Evolutionary conservation across 1,140 invertebrate species (phyloP).

Genomic region (Plodia interpunctella): DNA sequence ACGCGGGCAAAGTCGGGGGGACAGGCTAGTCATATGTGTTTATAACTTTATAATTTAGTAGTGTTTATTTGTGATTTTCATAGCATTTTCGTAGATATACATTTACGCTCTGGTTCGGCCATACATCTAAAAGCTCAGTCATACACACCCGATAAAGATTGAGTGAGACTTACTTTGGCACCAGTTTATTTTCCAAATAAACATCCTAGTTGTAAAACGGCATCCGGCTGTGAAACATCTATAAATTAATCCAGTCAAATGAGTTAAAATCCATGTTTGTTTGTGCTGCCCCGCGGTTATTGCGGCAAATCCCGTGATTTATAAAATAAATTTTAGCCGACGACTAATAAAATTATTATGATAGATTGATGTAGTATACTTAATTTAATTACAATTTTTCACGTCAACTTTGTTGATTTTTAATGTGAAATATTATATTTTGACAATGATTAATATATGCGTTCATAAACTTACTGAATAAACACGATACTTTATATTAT

Average conservation of each 20-base stretch:
- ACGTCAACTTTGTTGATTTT: neutral
- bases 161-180: constrained; percentile 17
- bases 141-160: neutral
- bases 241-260: constrained; percentile 35
- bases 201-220: constrained; percentile 30
- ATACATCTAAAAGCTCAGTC: neutral
- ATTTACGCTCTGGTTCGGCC: neutral
- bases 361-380: constrained; percentile 1
- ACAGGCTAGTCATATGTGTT: too few species aligned
- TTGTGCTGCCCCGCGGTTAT: neutral
- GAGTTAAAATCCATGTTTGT: constrained; percentile 25
- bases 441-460: constrained; percentile 3
- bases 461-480: neutral
- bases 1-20: too few species aligned
- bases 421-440: neutral
- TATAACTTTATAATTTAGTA: too few species aligned
- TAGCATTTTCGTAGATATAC: neutral
- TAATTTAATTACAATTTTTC: constrained; percentile 8
- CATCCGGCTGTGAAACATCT: constrained; percentile 36
- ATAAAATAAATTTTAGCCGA: constrained; percentile 1
- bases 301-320: constrained; percentile 12
- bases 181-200: constrained; percentile 37
- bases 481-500: neutral
- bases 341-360: constrained; percentile 10
- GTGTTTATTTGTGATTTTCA: neutral